Evolutionary conservation across 2,888 invertebrate genomes (phyloP).

Genomic region (Scaptomyza reducta): DNA sequence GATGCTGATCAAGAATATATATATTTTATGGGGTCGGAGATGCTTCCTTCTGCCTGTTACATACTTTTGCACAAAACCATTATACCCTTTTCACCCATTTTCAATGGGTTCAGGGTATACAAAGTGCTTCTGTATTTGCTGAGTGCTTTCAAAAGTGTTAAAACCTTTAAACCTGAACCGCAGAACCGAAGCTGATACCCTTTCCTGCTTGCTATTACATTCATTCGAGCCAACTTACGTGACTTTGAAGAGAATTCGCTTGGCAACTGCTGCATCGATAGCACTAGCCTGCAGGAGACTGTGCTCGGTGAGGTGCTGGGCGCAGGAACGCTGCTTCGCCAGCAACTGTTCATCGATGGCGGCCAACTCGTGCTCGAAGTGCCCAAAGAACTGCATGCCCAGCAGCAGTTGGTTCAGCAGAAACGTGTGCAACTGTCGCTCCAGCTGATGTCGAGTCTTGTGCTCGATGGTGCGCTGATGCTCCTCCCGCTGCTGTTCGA

Average conservation of each 20-base stretch:
- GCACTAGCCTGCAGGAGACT: conserved; percentile 89
- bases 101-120: no score
- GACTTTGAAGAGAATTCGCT: conserved; percentile 86
- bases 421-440: conserved; percentile 88
- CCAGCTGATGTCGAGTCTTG: conserved; percentile 85
- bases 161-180: not conserved
- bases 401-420: conserved; percentile 91
- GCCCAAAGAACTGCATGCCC: conserved; percentile 91
- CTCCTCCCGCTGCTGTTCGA: conserved; percentile 76
- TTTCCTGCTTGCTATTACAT: not conserved
- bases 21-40: no score
- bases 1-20: no score
- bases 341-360: conserved; percentile 73
- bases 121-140: no score
- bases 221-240: conserved; percentile 69
- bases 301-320: conserved; percentile 83
- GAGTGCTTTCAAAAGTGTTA: no score
- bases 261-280: conserved; percentile 88
- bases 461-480: conserved; percentile 70
- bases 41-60: no score
- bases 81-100: no score
- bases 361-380: conserved; percentile 87
- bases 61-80: no score
- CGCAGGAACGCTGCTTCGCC: conserved; percentile 73
- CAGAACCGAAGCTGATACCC: not conserved